A percentile compares a stretch with the other conserved stretches of the same genome.
phyloP scores from a whole-genome alignment of 1,140 invertebrate genomes.

The Adoxophyes honmai region DNA sequence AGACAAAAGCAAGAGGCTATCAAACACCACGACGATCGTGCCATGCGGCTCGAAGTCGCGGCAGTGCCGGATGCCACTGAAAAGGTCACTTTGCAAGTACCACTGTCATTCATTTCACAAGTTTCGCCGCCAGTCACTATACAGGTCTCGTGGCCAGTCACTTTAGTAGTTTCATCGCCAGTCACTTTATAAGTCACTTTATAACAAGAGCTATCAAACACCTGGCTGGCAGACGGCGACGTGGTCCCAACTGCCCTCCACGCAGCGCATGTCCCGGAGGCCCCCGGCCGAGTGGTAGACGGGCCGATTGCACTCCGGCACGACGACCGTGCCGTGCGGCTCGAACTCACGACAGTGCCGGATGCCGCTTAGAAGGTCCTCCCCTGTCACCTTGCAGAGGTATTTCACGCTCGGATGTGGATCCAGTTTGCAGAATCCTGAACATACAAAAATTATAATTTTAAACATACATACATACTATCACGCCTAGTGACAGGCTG shows the following conservation, averaged over 20 bases:
- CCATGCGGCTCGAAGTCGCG: slow-evolving; percentile 30
- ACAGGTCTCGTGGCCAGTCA: too few relatives aligned
- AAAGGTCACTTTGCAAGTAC: too few relatives aligned
- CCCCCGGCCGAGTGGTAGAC: slow-evolving; percentile 17
- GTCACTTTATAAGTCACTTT: too few relatives aligned
- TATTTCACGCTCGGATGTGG: slow-evolving; percentile 40
- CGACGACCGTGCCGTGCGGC: slow-evolving; percentile 35
- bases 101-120: too few relatives aligned
- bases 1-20: neutral
- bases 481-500: too few relatives aligned
- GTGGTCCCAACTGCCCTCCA: slow-evolving; percentile 59
- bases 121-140: too few relatives aligned
- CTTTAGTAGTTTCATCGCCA: too few relatives aligned
- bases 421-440: neutral
- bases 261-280: slow-evolving; percentile 44
- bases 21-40: slow-evolving; percentile 34
- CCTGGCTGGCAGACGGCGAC: slow-evolving; percentile 45
- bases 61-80: slow-evolving; percentile 30
- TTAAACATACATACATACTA: too few relatives aligned
- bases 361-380: slow-evolving; percentile 18
- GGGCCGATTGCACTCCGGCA: slow-evolving; percentile 28
- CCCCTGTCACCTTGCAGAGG: slow-evolving; percentile 28
- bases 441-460: too few relatives aligned
- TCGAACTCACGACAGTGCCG: slow-evolving; percentile 32
- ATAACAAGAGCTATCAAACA: too few relatives aligned